These are phyloP conservation scores for Anser brachyrhynchus DNA, from an alignment of 2,113 vertebrate species.

Conservation along the genomic window DNA sequence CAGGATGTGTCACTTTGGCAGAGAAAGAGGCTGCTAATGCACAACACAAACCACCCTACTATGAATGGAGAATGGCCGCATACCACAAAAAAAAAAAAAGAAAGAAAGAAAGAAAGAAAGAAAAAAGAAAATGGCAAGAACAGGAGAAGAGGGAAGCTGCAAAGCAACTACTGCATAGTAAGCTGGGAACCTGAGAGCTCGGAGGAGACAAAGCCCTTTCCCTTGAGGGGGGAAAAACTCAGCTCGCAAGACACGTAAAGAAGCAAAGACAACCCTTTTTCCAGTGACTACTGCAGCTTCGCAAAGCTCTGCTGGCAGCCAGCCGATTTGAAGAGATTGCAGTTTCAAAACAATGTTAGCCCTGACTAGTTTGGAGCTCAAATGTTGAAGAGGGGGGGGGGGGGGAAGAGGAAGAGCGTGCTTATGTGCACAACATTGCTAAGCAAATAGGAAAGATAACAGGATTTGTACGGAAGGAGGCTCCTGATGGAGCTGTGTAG, in stretches of 20 bases:
- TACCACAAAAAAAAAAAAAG: not conserved
- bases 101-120: not conserved
- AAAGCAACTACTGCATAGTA: slow-evolving; percentile 5
- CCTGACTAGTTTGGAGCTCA: not conserved
- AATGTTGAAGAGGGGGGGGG: not conserved
- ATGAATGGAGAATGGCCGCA: slow-evolving; percentile 40
- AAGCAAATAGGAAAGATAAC: slow-evolving; percentile 46
- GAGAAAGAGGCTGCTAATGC: slow-evolving; percentile 45
- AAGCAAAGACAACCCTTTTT: slow-evolving; percentile 9
- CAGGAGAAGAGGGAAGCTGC: not conserved
- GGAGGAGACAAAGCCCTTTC: slow-evolving; percentile 22
- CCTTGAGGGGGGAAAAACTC: slow-evolving; percentile 14
- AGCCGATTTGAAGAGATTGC: slow-evolving; percentile 43
- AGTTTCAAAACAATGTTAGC: slow-evolving; percentile 53
- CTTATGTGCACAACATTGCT: not conserved
- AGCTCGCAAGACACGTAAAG: not conserved
- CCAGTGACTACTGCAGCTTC: not conserved
- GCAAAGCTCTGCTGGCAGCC: slow-evolving; percentile 34
- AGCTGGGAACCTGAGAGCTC: slow-evolving; percentile 36
- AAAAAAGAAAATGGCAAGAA: not conserved
- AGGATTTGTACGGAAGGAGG: slow-evolving; percentile 22
- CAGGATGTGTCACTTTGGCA: slow-evolving; percentile 70
- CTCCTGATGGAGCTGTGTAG: slow-evolving; percentile 29
- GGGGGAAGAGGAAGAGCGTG: not conserved
- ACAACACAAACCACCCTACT: slow-evolving; percentile 33